Conservation (phyloP, 2,888 invertebrate genomes). For the Amiota minor region DNA sequence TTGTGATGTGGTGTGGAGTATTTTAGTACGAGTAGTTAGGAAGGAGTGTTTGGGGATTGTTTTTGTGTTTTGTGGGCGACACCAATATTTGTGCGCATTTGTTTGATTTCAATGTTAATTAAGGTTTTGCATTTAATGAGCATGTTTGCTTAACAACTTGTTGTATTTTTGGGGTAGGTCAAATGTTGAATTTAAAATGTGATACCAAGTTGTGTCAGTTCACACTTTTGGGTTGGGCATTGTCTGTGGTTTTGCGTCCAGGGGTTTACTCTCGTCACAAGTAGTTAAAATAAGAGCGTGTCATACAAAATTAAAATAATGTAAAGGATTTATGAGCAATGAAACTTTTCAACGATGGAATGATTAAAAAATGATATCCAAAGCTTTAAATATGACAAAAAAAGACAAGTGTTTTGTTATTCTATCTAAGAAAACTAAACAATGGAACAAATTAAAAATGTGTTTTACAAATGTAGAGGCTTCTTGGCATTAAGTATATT, state of each 20-base stretch:
- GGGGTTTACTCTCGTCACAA: neutral
- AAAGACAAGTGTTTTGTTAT: too few relatives aligned
- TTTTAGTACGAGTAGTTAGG: neutral
- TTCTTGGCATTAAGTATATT: too few relatives aligned
- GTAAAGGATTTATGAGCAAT: too few relatives aligned
- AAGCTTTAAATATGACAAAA: too few relatives aligned
- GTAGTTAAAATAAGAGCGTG: neutral
- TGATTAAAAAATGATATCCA: too few relatives aligned
- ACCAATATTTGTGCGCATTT: constrained; percentile 47
- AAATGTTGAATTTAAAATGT: constrained; percentile 31
- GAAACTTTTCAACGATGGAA: too few relatives aligned
- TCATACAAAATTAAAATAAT: too few relatives aligned
- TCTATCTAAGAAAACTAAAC: too few relatives aligned
- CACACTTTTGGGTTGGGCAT: neutral
- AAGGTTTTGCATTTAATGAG: constrained; percentile 53
- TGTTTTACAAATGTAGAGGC: too few relatives aligned
- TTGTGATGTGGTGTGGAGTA: too few relatives aligned
- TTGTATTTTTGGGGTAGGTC: constrained; percentile 22
- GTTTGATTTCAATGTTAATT: constrained; percentile 69
- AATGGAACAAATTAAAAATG: too few relatives aligned
- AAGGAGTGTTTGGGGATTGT: constrained; percentile 37
- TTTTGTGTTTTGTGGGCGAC: constrained; percentile 38
- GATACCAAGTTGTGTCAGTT: constrained; percentile 12
- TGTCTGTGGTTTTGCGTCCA: neutral
- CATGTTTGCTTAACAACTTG: constrained; percentile 14